Percentiles rank a stretch among this genome's conserved stretches.
Conservation (phyloP, 2,113 vertebrate species). For the Nerophis lumbriciformis region DNA sequence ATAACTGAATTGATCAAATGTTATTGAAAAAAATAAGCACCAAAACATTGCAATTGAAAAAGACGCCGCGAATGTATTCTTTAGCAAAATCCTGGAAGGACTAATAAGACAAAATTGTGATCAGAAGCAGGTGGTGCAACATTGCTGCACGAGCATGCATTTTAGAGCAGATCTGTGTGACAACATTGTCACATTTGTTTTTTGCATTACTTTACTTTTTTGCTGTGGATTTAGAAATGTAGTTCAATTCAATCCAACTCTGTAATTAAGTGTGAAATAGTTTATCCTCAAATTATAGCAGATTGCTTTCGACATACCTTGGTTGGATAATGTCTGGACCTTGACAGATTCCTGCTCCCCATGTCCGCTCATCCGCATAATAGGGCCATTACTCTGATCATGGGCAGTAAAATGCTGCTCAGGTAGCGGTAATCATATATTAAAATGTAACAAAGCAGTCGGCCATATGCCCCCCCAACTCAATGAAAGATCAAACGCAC, state of each 20-base stretch:
- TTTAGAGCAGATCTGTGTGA: too few species aligned
- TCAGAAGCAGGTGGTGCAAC: too few species aligned
- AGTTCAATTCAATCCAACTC: conserved; percentile 41
- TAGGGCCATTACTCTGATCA: conserved; percentile 3
- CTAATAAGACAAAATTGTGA: too few species aligned
- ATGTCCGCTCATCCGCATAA: conserved; percentile 14
- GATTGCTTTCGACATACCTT: conserved; percentile 22
- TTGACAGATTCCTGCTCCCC: conserved; percentile 20
- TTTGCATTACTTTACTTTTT: conserved; percentile 5
- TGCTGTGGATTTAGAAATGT: conserved; percentile 20
- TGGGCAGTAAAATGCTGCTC: conserved; percentile 1
- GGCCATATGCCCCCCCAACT: background rate
- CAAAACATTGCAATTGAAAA: too few species aligned
- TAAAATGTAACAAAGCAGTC: conserved; percentile 24
- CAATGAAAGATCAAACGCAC: conserved; percentile 28
- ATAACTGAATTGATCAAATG: too few species aligned
- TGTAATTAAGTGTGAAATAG: conserved; percentile 43
- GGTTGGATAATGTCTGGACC: conserved; percentile 36
- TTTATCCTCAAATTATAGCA: conserved; percentile 35
- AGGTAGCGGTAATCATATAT: background rate
- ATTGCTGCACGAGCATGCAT: too few species aligned
- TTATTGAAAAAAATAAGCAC: too few species aligned
- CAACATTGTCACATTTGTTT: too few species aligned
- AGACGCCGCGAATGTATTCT: too few species aligned
- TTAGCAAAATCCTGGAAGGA: too few species aligned